Percentiles rank a stretch among this genome's conserved stretches.
Conservation (phyloP, 2,113 vertebrate genomes). For the Vanacampus margaritifer region DNA sequence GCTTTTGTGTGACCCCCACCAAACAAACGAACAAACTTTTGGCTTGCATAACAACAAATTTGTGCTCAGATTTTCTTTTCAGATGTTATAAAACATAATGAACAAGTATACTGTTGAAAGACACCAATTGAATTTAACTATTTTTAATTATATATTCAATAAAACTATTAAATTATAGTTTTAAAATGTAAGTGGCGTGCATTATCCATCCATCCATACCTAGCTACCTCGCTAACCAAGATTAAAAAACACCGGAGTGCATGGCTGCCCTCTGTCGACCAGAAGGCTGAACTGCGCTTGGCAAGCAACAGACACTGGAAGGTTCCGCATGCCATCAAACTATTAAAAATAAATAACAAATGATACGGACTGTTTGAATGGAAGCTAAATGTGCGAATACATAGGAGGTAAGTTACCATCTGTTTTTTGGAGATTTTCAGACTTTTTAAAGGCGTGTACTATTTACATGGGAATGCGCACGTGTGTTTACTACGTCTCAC, state of each 20-base stretch:
- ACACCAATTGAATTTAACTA: too few species aligned
- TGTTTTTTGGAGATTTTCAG: not conserved
- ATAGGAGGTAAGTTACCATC: not conserved
- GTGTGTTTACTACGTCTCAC: not conserved
- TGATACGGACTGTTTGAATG: not conserved
- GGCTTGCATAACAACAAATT: too few species aligned
- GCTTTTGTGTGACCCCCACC: too few species aligned
- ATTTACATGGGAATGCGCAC: not conserved
- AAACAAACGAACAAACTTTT: too few species aligned
- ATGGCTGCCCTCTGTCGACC: constrained; percentile 55
- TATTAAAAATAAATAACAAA: not conserved
- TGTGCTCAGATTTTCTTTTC: too few species aligned
- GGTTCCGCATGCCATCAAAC: not conserved
- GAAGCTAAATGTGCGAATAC: not conserved
- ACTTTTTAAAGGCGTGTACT: not conserved
- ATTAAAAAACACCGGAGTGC: constrained; percentile 7
- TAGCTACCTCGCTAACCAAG: not conserved
- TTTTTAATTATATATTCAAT: not conserved
- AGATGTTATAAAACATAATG: too few species aligned
- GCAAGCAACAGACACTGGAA: not conserved
- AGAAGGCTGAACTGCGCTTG: constrained; percentile 8
- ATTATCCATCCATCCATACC: too few species aligned
- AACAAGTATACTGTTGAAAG: too few species aligned
- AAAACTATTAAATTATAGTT: not conserved
- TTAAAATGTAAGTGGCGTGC: too few species aligned